Evolutionary conservation across 1,140 invertebrate species (phyloP).

Genomic region (Pachyrhynchus sulphureomaculatus): DNA sequence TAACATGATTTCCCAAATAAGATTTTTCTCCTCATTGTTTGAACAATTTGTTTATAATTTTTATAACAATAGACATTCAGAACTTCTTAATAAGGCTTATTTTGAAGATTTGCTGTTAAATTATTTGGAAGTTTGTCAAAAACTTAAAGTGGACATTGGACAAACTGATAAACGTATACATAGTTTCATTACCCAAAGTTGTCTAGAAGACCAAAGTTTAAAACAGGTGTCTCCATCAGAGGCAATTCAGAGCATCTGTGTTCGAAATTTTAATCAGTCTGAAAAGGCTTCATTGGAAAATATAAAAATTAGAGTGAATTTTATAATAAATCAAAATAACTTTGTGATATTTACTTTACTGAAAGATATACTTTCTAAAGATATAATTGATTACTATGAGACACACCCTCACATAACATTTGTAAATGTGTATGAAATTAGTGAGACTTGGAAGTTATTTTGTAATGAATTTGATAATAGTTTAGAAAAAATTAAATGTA

Average conservation of each 20-base stretch:
- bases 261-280: background rate
- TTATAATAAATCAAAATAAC: constrained; percentile 1
- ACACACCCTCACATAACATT: background rate
- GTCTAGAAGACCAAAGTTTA: background rate
- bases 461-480: constrained; percentile 1
- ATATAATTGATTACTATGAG: constrained; percentile 14
- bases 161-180: constrained; percentile 19
- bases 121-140: constrained; percentile 5
- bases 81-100: constrained; percentile 5
- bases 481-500: constrained; percentile 20
- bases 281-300: too few relatives aligned
- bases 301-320: background rate
- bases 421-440: constrained; percentile 5
- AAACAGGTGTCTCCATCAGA: background rate
- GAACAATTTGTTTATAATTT: constrained; percentile 41
- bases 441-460: constrained; percentile 31
- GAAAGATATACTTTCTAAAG: constrained; percentile 12
- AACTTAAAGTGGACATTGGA: background rate
- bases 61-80: constrained; percentile 27
- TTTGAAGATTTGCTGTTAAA: constrained; percentile 29
- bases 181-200: constrained; percentile 1
- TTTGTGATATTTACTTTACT: constrained; percentile 12
- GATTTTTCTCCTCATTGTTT: constrained; percentile 34
- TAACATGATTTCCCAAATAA: constrained; percentile 26
- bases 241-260: background rate